These are phyloP conservation scores for Chitala chitala DNA, from an alignment of 2,113 vertebrate genomes.

Conservation along the genomic window DNA sequence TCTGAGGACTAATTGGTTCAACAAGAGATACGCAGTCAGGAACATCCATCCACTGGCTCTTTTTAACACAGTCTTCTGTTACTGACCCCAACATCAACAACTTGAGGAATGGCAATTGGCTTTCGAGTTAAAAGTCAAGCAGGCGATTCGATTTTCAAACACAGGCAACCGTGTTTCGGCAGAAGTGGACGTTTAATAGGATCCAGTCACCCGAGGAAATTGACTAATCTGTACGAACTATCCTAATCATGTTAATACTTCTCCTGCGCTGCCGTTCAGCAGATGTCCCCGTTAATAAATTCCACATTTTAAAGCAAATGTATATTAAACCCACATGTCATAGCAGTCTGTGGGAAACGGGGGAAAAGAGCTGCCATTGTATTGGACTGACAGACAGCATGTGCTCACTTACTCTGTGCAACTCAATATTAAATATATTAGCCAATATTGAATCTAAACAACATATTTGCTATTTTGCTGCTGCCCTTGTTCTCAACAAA, in stretches of 20 bases:
- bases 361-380: conserved; percentile 7
- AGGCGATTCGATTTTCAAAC: conserved; percentile 14
- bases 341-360: background rate
- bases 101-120: too few relatives aligned
- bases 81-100: too few relatives aligned
- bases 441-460: too few relatives aligned
- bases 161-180: background rate
- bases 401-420: too few relatives aligned
- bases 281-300: conserved; percentile 78
- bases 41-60: too few relatives aligned
- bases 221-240: conserved; percentile 87
- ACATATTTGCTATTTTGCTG: too few relatives aligned
- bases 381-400: too few relatives aligned
- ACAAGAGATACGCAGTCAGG: too few relatives aligned
- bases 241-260: conserved; percentile 86
- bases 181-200: conserved; percentile 58
- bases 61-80: too few relatives aligned
- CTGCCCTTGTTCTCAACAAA: too few relatives aligned
- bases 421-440: too few relatives aligned
- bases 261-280: conserved; percentile 78
- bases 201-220: conserved; percentile 71
- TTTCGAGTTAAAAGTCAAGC: background rate
- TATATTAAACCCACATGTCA: conserved; percentile 85
- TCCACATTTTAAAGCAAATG: conserved; percentile 80
- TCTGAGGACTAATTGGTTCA: too few relatives aligned